phyloP scores from a whole-genome alignment of 2,113 vertebrate genomes.

The Chascanopsetta lugubris region DNA sequence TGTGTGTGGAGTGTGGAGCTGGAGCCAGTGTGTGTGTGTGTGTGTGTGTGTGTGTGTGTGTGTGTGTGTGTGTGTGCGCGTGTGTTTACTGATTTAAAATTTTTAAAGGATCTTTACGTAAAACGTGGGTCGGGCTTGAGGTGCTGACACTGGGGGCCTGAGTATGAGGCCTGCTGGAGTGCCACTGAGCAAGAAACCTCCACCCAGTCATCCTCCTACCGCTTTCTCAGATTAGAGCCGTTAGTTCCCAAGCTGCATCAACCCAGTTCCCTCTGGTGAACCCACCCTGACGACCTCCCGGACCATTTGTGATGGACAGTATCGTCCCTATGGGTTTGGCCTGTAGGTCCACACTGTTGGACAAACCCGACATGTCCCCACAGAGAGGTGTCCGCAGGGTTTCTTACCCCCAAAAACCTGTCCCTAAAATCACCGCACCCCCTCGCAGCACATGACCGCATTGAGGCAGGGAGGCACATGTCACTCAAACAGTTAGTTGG shows the following conservation, averaged over 20 bases:
- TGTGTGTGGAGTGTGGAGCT: conserved; percentile 34
- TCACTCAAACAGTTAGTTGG: too few species aligned
- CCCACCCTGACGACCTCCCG: background rate
- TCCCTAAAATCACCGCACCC: too few species aligned
- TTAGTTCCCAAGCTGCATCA: background rate
- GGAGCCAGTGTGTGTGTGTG: background rate
- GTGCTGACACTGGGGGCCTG: background rate
- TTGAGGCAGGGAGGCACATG: too few species aligned
- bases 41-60: background rate
- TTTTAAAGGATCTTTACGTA: too few species aligned
- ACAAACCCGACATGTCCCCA: background rate
- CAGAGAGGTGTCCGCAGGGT: background rate
- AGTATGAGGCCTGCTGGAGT: background rate
- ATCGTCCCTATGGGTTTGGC: conserved; percentile 1
- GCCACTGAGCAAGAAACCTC: background rate
- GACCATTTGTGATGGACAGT: background rate
- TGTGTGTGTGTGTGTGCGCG: background rate
- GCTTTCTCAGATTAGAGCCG: background rate
- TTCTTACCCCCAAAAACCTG: background rate
- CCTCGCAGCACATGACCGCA: too few species aligned
- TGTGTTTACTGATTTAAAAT: too few species aligned
- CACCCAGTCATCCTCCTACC: background rate
- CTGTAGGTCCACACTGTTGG: conserved; percentile 8
- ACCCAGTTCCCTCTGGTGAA: background rate
- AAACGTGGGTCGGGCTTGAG: too few species aligned